Base-by-base conservation (phyloP, 2,797 vertebrate genomes). In the Podarcis lilfordi region DNA sequence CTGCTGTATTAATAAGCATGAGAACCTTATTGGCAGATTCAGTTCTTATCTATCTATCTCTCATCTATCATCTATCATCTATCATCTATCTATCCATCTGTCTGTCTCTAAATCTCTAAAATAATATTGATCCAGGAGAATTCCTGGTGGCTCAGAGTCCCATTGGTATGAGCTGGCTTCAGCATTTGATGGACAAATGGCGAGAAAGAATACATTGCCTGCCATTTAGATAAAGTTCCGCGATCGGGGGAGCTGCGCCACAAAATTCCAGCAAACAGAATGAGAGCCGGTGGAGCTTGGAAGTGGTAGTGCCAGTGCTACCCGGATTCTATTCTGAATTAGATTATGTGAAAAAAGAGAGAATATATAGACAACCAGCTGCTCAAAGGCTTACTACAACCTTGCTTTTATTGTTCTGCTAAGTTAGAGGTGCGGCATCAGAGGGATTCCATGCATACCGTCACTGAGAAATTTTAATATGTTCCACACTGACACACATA, bases 401-500 rank as follows among this genome's bases (percentile, higher is more conserved):
- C 97, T 97, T 96, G 96, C 97, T 97, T 97, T 97, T 97, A 97
- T 97, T 97, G 97, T 97, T 97, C 92, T 96, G 96, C 95, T 97
- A 97, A 97, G 97, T 96, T 97, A 97, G 97, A 97, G 97, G 97
- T 97, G 97, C 96, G 96, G 97, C 97, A 97, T 97, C 97, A 97
- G 96, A 97, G 92, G 96, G 96, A 97, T 97, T 97, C 97, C 96
- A 97, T 94, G 91, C 97, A 97, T 97, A 96, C 97, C 96, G 92
- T 95, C 94, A 95, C 95, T 92, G 96, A 97, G 96, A 97, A 97
- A 97, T 96, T 97, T 97, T 97, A 97, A 97, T 97, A 97, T 97
- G 97, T 96, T 97, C 97, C 95, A 96, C 95, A 93, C 96, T 97
- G 97, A 97, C 97, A 97, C 95, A 97, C 95, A 97, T 96, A 93